Percentiles rank a stretch among this genome's conserved stretches.
These are phyloP conservation scores for Smittia sp. DNA, from an alignment of 2,888 invertebrate species.

Conservation along the genomic window DNA sequence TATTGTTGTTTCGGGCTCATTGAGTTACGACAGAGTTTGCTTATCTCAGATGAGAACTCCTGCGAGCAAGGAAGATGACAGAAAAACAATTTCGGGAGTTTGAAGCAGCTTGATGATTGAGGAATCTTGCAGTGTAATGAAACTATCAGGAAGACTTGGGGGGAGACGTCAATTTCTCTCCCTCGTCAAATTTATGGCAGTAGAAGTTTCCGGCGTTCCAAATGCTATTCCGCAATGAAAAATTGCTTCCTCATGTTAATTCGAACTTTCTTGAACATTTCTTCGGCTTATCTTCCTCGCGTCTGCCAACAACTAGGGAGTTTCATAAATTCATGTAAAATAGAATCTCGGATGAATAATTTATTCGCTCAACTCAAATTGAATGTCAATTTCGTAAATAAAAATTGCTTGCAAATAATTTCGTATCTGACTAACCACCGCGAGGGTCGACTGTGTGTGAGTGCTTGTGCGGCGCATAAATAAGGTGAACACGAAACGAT, in stretches of 20 bases:
- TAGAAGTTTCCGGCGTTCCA: too few relatives aligned
- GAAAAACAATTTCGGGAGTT: too few relatives aligned
- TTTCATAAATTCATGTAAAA: constrained; percentile 18
- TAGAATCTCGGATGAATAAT: not conserved
- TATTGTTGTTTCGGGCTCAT: too few relatives aligned
- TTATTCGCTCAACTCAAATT: constrained; percentile 1
- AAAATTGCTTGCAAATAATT: not conserved
- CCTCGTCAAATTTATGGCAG: too few relatives aligned
- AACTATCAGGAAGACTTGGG: too few relatives aligned
- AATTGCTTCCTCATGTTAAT: not conserved
- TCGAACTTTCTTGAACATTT: not conserved
- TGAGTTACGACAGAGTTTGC: too few relatives aligned
- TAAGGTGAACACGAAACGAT: not conserved
- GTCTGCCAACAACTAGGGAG: not conserved
- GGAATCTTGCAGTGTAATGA: too few relatives aligned
- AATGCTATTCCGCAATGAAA: not conserved
- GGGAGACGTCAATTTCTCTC: too few relatives aligned
- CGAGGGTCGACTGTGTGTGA: not conserved
- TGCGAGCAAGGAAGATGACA: too few relatives aligned
- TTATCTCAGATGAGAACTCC: too few relatives aligned
- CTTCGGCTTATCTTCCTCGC: not conserved
- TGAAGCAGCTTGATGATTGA: too few relatives aligned
- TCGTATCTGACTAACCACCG: constrained; percentile 18
- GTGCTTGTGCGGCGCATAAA: constrained; percentile 13
- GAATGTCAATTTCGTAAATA: not conserved